Percentiles rank a stretch among this genome's conserved stretches.
Evolutionary conservation across 2,113 vertebrate genomes (phyloP).

Genomic region (Ellobius talpinus): DNA sequence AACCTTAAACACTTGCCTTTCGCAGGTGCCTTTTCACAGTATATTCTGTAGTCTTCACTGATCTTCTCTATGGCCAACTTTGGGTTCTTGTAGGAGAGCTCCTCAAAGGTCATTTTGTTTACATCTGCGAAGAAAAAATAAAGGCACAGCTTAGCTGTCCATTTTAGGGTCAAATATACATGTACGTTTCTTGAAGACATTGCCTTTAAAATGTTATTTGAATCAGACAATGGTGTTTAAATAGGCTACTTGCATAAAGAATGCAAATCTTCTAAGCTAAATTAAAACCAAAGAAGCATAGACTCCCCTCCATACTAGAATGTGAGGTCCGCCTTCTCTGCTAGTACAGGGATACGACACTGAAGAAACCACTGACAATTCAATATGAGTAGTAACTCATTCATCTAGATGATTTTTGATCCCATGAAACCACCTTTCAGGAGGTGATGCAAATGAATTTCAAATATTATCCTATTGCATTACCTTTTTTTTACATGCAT

Average conservation of each 20-base stretch:
- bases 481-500: not conserved
- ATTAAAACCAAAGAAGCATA: not conserved
- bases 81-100: constrained; percentile 72
- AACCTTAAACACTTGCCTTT: constrained; percentile 65
- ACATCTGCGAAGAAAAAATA: constrained; percentile 72
- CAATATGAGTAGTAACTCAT: not conserved
- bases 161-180: not conserved
- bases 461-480: not conserved
- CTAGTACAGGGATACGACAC: not conserved
- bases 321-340: not conserved
- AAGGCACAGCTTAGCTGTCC: not conserved
- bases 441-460: not conserved
- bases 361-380: constrained; percentile 9
- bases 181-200: not conserved
- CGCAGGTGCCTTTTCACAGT: constrained; percentile 50
- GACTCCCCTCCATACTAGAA: not conserved
- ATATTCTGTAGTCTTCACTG: constrained; percentile 77
- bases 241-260: not conserved
- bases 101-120: constrained; percentile 72
- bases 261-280: not conserved
- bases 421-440: not conserved
- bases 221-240: not conserved
- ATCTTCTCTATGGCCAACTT: constrained; percentile 72
- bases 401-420: not conserved
- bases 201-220: constrained; percentile 6